phyloP scores from a whole-genome alignment of 2,888 invertebrate genomes.

The Heterodera filipjevi region DNA sequence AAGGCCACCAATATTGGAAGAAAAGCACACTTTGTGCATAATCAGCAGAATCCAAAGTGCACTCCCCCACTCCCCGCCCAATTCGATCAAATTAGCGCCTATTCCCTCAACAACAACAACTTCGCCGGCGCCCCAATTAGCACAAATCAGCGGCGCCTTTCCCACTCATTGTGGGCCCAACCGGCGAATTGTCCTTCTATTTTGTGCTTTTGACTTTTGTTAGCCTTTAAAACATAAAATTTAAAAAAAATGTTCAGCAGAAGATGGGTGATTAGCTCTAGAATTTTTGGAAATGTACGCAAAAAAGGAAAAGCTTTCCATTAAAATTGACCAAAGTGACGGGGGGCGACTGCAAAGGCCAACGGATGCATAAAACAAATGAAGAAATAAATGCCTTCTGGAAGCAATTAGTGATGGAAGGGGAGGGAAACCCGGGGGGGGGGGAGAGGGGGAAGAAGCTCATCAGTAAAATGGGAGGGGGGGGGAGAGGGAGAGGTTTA shows the following conservation, averaged over 20 bases:
- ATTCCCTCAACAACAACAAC: not conserved
- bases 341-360: not conserved
- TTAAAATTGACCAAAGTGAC: not conserved
- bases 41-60: slow-evolving; percentile 2
- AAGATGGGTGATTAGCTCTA: no score
- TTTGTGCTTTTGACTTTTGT: not conserved
- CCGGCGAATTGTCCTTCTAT: not conserved
- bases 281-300: not conserved
- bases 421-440: not conserved
- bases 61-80: not conserved
- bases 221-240: not conserved
- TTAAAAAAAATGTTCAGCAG: no score
- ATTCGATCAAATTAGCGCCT: not conserved
- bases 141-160: not conserved
- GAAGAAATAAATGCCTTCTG: not conserved
- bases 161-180: not conserved
- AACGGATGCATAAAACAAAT: not conserved
- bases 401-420: not conserved
- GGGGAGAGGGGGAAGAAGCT: not conserved
- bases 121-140: not conserved
- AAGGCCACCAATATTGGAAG: not conserved
- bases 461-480: not conserved
- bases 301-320: not conserved
- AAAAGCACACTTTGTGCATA: not conserved
- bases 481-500: no score